A percentile compares a stretch with the other conserved stretches of the same genome.
These are phyloP conservation scores for Tricholaema leucomelas DNA, from an alignment of 2,113 vertebrate species.

Conservation along the genomic window DNA sequence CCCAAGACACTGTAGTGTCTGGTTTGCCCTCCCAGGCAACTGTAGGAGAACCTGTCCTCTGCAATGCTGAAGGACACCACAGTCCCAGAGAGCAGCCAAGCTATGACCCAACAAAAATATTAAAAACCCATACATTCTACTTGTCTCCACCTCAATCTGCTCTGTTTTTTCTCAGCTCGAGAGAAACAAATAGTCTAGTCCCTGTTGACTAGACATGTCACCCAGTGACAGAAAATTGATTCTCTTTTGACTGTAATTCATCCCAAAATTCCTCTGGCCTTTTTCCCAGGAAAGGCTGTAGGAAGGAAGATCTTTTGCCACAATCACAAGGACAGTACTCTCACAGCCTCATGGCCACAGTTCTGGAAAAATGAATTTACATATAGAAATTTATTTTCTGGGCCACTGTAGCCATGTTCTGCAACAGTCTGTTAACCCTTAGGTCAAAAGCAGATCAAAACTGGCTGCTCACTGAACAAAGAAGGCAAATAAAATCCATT, in stretches of 20 bases:
- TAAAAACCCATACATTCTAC: background rate
- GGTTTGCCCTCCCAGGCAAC: background rate
- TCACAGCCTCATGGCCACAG: rapidly evolving
- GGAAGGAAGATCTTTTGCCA: background rate
- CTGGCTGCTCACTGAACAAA: background rate
- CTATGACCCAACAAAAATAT: background rate
- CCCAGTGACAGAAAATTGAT: no score
- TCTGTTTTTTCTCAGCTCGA: background rate
- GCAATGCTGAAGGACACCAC: background rate
- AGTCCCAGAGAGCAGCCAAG: background rate
- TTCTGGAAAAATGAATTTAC: background rate
- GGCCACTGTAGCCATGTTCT: background rate
- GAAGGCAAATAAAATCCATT: background rate
- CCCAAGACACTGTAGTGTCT: background rate
- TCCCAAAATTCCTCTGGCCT: background rate
- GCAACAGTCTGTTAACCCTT: background rate
- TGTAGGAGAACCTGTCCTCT: background rate
- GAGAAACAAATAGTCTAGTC: background rate
- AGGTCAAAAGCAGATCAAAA: background rate
- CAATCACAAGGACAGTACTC: background rate
- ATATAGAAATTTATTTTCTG: background rate
- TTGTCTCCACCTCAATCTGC: background rate
- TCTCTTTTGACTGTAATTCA: background rate
- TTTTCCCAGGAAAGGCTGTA: background rate
- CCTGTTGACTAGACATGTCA: background rate